phyloP scores from a whole-genome alignment of 1,140 invertebrate species.

The Phymastichus coffea region DNA sequence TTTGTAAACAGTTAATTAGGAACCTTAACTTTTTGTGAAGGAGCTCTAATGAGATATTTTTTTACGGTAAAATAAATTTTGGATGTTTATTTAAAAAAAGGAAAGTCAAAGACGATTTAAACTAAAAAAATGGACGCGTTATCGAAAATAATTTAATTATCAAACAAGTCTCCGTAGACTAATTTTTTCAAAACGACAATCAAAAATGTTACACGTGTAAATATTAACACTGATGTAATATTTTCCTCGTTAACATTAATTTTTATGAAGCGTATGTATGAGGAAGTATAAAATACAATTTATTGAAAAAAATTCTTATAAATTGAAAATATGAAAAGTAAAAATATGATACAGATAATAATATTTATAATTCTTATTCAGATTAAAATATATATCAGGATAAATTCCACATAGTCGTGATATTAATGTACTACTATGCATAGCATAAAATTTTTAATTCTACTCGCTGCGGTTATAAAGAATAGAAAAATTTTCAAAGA shows the following conservation, averaged over 20 bases:
- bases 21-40: not conserved
- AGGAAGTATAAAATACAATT: slow-evolving; percentile 28
- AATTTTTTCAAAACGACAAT: slow-evolving; percentile 54
- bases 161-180: slow-evolving; percentile 29
- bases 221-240: slow-evolving; percentile 40
- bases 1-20: no score
- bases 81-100: slow-evolving; percentile 16
- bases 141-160: not conserved
- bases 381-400: no score
- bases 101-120: slow-evolving; percentile 8
- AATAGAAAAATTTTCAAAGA: not conserved
- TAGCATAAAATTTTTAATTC: slow-evolving; percentile 5
- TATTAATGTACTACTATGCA: not conserved
- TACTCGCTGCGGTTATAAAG: not conserved
- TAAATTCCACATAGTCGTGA: slow-evolving; percentile 5
- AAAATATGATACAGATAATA: slow-evolving; percentile 22
- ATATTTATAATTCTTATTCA: slow-evolving; percentile 16
- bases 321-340: slow-evolving; percentile 30
- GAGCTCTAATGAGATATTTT: slow-evolving; percentile 8
- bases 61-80: slow-evolving; percentile 7
- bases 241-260: slow-evolving; percentile 57
- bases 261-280: slow-evolving; percentile 32
- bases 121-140: not conserved
- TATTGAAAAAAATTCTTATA: slow-evolving; percentile 29
- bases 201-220: slow-evolving; percentile 52